phyloP scores from a whole-genome alignment of 2,888 invertebrate species.

The Nycteola revayana region DNA sequence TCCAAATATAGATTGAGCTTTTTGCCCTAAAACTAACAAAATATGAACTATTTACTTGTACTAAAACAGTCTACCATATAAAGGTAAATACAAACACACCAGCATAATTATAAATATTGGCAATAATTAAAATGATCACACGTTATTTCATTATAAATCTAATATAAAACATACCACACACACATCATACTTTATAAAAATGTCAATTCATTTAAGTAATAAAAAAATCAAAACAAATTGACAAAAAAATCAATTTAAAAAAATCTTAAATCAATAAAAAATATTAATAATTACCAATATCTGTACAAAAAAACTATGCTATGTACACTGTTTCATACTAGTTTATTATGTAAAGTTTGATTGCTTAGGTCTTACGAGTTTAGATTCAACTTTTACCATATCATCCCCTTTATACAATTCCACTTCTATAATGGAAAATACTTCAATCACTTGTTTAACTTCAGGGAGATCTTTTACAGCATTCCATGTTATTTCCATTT shows the following conservation, averaged over 20 bases:
- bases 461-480: constrained; percentile 41
- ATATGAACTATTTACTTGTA: constrained; percentile 23
- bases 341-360: constrained; percentile 2
- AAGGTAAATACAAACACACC: constrained; percentile 15
- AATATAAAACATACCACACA: constrained; percentile 17
- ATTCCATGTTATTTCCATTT: constrained; percentile 67
- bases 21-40: constrained; percentile 30
- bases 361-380: constrained; percentile 56
- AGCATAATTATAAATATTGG: constrained; percentile 15
- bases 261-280: not conserved
- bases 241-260: not conserved
- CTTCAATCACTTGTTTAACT: constrained; percentile 60
- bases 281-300: too few species aligned
- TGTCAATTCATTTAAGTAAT: too few species aligned
- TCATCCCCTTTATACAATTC: constrained; percentile 66
- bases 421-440: constrained; percentile 65
- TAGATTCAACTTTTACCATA: constrained; percentile 67
- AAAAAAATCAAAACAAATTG: too few species aligned
- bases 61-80: constrained; percentile 16
- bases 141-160: constrained; percentile 16
- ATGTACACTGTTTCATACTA: too few species aligned
- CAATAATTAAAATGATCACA: constrained; percentile 17
- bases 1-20: constrained; percentile 26
- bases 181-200: constrained; percentile 12
- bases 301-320: too few species aligned